Evolutionary conservation across 1,140 invertebrate species (phyloP), one percentile per base, ranked within the genome.

Genomic region (Papilio machaon): DNA sequence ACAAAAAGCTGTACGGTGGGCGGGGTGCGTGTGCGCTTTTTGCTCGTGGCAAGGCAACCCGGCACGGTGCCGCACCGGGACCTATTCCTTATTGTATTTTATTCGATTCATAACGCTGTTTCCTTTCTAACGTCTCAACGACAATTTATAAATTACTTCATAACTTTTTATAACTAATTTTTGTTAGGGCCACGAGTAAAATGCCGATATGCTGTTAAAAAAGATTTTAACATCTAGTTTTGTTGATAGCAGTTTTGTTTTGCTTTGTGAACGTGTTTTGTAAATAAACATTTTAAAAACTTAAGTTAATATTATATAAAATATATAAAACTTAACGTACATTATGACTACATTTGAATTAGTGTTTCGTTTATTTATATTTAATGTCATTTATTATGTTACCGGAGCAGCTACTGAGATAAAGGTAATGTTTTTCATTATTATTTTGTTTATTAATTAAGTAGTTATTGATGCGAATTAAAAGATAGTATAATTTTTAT

Each of bases 1-100:
- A 81, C 84, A 83, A 87, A 86, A 84, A 86, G 84, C 82, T 89
- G 85, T 89, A 88, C 87, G 86, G 88, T 91, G 90, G 91, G 91
- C 89, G 90, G 90, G 88, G 91, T 89, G 88, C 88, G 88, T 84
- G 87, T 88, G 88, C 90, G 90, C 90, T 92, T 90, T 91, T 92
- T 91, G 91, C 90, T 89, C 84, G 82, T 88, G 85, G 86, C 87
- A 84, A 87, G 84, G 84, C 84, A 80, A 88, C 80, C 86, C 85
- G 84, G 85, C 82, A 78, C 83, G 79, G 74, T 74, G 73, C 73
- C 84, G 84, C 85, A 90, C 87, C 88, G 91, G 89, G 91, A 90
- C 88, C 86, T 91, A 86, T 89, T 89, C 86, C 88, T 90, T 91
- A 89, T 87, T 92, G 87, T 90, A 87, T 89, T 89, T 91, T 91